Evolutionary conservation across 2,113 vertebrate species (phyloP), one percentile per base, ranked within the genome.

Genomic region (Grammomys surdaster): DNA sequence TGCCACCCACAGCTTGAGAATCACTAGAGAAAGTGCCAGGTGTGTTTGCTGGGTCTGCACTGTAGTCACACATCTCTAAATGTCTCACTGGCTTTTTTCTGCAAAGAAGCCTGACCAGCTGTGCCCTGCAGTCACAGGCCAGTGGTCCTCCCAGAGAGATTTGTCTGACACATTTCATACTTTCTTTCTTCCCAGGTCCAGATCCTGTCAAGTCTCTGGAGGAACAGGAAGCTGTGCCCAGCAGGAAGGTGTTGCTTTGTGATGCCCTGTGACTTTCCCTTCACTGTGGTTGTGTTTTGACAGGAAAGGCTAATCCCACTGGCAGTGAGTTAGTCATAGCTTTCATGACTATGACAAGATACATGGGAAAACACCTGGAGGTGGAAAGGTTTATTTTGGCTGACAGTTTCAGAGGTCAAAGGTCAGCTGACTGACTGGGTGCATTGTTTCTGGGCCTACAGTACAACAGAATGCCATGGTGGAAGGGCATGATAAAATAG

Each of bases 1-100:
- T 24, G 26, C 19, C 22, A 60, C 12, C 36, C 56, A 60, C 7
- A 9, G n/a, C 22, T 43, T 63, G 22, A 84, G 54, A 82, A 58
- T 2, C 56, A 36, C 16, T 19, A 54, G 28, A 14, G 14, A 16
- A 60, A 11, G 75, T 6, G 16, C 5, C 0, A 0, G 20, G 5
- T 80, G 70, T 67, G 73, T 33, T 24, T 46, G 40, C 60, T 56
- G 58, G 3, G n/a, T 9, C 65, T 33, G 24, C 6, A 67, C 36
- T 28, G 2, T 3, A 7, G 51, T 40, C 33, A 31, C n/a, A 12
- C 56, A 36, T 51, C n/a, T 46, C 28, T 75, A 46, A 91, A 69
- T 7, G 14, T 31, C 73, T 20, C 11, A 4, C 36, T 16, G 46
- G 36, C 40, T n/a, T 22, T 72, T 33, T 16, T 60, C 86, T 24